A percentile compares a stretch with the other conserved stretches of the same genome.
phyloP scores from a whole-genome alignment of 2,888 invertebrate genomes.

The Nysson spinosus region DNA sequence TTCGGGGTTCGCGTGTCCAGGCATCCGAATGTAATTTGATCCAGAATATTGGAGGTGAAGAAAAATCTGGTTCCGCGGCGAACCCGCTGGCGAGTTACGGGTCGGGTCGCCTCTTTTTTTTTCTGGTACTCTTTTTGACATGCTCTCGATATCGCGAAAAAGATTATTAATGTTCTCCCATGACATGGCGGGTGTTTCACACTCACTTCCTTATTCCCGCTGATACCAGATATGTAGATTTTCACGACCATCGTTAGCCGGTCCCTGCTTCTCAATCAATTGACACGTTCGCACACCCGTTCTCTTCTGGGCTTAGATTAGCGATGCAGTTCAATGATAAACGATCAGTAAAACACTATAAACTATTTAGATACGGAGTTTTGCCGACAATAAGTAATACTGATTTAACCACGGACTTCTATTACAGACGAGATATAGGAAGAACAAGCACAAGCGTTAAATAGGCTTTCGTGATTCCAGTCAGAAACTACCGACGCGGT shows the following conservation, averaged over 20 bases:
- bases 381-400: constrained; percentile 35
- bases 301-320: constrained; percentile 18
- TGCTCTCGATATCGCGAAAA: constrained; percentile 15
- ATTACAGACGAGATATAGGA: no score
- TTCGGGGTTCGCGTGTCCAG: no score
- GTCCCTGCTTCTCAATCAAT: constrained; percentile 38
- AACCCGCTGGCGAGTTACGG: no score
- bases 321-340: constrained; percentile 33
- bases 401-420: constrained; percentile 46
- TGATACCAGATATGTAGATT: constrained; percentile 94
- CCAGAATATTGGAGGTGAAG: no score
- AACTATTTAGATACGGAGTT: constrained; percentile 5
- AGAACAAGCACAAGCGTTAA: no score
- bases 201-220: constrained; percentile 95
- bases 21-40: no score
- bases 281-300: constrained; percentile 32
- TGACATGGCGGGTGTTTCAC: constrained; percentile 8
- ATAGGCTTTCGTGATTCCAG: no score
- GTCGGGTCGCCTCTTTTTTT: not conserved
- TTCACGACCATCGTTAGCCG: constrained; percentile 88
- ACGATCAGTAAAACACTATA: constrained; percentile 39
- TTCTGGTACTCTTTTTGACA: not conserved
- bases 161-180: constrained; percentile 18
- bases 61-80: no score
- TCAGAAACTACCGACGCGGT: no score